phyloP scores from a whole-genome alignment of 2,888 invertebrate genomes.

The Drosophila stalkeri region DNA sequence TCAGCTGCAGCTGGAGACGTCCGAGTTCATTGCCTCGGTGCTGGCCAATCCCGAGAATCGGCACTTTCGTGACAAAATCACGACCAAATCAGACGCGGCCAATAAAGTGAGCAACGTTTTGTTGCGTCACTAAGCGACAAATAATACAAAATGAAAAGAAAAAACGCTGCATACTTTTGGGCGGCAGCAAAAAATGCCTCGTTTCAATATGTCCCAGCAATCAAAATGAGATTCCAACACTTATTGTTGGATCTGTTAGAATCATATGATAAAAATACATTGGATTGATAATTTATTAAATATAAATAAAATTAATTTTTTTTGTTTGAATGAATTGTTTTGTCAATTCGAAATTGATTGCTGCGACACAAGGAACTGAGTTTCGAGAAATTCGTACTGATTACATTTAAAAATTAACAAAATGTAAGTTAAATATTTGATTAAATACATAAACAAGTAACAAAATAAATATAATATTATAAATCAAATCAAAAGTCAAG shows the following conservation, averaged over 20 bases:
- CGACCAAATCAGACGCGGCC: conserved; percentile 50
- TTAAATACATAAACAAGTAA: conserved; percentile 44
- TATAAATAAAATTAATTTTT: neutral
- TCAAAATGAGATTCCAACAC: neutral
- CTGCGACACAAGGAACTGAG: conserved; percentile 28
- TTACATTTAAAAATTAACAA: conserved; percentile 59
- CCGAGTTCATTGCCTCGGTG: conserved; percentile 87
- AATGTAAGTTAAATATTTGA: conserved; percentile 52
- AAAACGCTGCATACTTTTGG: conserved; percentile 60
- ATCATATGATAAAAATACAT: neutral
- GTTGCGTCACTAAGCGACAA: conserved; percentile 55
- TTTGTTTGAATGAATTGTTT: neutral
- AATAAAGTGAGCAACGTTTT: conserved; percentile 66
- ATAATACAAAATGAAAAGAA: conserved; percentile 12
- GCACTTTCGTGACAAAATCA: conserved; percentile 77
- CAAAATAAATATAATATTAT: conserved; percentile 52
- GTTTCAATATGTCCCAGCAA: conserved; percentile 40
- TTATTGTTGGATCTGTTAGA: neutral
- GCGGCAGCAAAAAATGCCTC: conserved; percentile 30
- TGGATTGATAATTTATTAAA: neutral
- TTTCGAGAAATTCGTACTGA: conserved; percentile 70
- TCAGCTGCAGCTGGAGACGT: conserved; percentile 88
- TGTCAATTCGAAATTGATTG: conserved; percentile 7
- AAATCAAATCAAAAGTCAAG: conserved; percentile 43
- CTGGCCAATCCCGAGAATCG: conserved; percentile 86